Evolutionary conservation across 2,888 invertebrate genomes (phyloP).

Genomic region (Horisme vitalbata): DNA sequence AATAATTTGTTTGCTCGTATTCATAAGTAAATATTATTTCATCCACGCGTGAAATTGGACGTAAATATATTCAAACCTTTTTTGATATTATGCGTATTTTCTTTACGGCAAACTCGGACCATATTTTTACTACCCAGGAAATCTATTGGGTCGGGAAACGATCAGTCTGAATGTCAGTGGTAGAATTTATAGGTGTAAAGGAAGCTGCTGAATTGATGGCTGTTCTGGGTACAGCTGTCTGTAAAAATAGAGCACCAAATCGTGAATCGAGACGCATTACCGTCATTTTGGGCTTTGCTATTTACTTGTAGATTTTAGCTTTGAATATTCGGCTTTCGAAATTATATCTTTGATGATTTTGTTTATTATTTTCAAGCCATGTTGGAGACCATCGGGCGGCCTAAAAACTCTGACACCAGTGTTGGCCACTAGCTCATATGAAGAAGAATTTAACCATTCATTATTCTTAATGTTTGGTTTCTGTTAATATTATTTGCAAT

Average conservation of each 20-base stretch:
- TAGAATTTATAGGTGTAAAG: conserved; percentile 28
- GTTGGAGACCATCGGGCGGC: too few species aligned
- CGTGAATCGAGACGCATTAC: conserved; percentile 4
- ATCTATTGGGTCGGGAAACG: conserved; percentile 31
- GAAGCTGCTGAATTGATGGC: conserved; percentile 30
- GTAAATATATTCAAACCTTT: conserved; percentile 24
- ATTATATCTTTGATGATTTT: too few species aligned
- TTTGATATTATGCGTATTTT: conserved; percentile 17
- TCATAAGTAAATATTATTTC: conserved; percentile 9
- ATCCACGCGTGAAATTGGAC: conserved; percentile 19
- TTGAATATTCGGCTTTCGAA: too few species aligned
- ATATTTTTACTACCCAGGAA: conserved; percentile 32
- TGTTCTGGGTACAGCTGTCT: conserved; percentile 15
- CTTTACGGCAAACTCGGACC: conserved; percentile 13
- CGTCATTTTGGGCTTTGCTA: not conserved
- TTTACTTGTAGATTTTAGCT: not conserved
- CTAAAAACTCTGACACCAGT: too few species aligned
- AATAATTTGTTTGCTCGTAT: not conserved
- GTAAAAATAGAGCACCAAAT: conserved; percentile 17
- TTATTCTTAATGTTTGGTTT: too few species aligned
- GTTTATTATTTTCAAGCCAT: too few species aligned
- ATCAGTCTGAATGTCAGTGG: conserved; percentile 29
- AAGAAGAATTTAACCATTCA: too few species aligned
- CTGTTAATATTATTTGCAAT: too few species aligned
- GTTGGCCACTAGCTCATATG: too few species aligned